Percentiles rank a stretch among this genome's conserved stretches.
Evolutionary conservation across 92 coral and sea anemone species (phyloP).

Genomic region (Siderastrea siderea): DNA sequence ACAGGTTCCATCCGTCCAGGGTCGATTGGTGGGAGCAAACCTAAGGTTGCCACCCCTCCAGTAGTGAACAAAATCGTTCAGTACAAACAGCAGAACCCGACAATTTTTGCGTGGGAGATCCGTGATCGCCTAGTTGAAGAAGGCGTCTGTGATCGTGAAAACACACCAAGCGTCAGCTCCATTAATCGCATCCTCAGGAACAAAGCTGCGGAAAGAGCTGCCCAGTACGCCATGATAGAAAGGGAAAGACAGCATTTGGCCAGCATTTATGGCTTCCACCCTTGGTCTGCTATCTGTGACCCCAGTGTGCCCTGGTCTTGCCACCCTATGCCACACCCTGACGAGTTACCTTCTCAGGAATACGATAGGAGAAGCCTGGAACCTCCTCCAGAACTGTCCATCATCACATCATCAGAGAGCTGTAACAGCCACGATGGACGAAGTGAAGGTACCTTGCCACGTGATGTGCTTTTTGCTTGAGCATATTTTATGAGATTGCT

Average conservation of each 20-base stretch:
- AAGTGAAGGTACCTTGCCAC: constrained; percentile 15
- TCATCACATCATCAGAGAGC: constrained; percentile 64
- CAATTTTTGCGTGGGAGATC: constrained; percentile 99
- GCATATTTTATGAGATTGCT: background rate
- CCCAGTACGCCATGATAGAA: constrained; percentile 99
- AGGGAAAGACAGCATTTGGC: constrained; percentile 98
- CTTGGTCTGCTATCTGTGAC: constrained; percentile 85
- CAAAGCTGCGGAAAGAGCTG: constrained; percentile 99
- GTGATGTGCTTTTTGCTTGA: background rate
- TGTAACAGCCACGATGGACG: constrained; percentile 26
- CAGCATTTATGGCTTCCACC: constrained; percentile 94
- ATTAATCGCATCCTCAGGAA: constrained; percentile 97
- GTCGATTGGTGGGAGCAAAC: constrained; percentile 99
- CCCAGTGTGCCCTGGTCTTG: constrained; percentile 83
- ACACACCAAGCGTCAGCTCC: constrained; percentile 98
- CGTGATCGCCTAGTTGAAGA: constrained; percentile 99
- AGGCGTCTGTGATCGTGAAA: constrained; percentile 97
- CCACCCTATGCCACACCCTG: constrained; percentile 61
- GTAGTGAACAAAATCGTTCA: constrained; percentile 96
- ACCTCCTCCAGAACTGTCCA: constrained; percentile 48
- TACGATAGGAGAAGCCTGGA: constrained; percentile 70
- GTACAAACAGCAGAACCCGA: constrained; percentile 99
- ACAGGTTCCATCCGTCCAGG: constrained; percentile 99
- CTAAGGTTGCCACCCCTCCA: constrained; percentile 99
- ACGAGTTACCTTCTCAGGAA: constrained; percentile 60